A percentile compares a stretch with the other conserved stretches of the same genome.
Conservation (phyloP, 1,140 invertebrate species). For the Heliconius nattereri region DNA sequence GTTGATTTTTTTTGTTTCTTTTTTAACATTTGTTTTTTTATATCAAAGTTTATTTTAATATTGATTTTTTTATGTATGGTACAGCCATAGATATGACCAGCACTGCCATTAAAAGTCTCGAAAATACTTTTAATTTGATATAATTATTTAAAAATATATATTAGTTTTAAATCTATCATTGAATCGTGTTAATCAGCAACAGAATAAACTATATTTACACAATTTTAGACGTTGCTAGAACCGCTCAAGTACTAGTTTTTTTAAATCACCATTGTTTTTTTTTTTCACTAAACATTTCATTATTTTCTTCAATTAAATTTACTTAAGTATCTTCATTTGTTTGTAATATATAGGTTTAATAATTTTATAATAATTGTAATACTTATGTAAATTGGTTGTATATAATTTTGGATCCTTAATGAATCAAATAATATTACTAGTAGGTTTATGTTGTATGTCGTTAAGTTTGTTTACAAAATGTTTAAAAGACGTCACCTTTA, state of each 20-base stretch:
- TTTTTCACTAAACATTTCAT: conserved; percentile 18
- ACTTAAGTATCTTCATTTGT: conserved; percentile 38
- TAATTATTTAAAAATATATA: conserved; percentile 23
- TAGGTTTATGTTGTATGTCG: neutral
- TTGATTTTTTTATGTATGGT: neutral
- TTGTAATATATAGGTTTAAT: conserved; percentile 62
- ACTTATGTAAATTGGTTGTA: conserved; percentile 76
- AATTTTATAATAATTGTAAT: conserved; percentile 47
- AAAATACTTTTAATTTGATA: conserved; percentile 38
- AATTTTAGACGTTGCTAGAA: conserved; percentile 42
- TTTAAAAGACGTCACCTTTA: neutral
- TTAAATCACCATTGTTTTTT: neutral
- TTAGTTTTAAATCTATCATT: conserved; percentile 17
- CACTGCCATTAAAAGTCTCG: conserved; percentile 47
- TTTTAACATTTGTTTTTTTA: conserved; percentile 6
- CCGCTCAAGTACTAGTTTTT: conserved; percentile 29
- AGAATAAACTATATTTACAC: conserved; percentile 10
- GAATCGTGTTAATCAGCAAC: conserved; percentile 1
- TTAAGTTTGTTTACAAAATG: conserved; percentile 8
- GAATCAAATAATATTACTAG: neutral
- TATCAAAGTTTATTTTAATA: neutral
- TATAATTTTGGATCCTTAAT: conserved; percentile 61
- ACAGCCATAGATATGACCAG: conserved; percentile 33
- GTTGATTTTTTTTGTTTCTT: conserved; percentile 15
- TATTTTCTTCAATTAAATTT: conserved; percentile 16